These are phyloP conservation scores for Patella caerulea DNA, from an alignment of 2,888 invertebrate species.

Conservation along the genomic window DNA sequence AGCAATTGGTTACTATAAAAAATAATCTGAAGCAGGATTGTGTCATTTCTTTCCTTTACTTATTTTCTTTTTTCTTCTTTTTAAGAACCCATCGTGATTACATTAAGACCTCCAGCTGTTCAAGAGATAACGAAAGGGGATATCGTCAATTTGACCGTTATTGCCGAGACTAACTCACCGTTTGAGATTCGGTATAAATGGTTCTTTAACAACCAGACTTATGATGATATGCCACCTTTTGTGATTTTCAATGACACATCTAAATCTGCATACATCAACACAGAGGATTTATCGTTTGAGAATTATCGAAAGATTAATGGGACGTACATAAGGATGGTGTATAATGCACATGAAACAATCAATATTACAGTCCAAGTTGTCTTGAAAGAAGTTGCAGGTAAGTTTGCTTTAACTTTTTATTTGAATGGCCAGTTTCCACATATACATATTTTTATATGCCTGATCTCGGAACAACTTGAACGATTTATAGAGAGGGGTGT, in stretches of 20 bases:
- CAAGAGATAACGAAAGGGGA: slow-evolving; percentile 32
- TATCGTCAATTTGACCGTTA: slow-evolving; percentile 34
- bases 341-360: slow-evolving; percentile 15
- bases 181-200: slow-evolving; percentile 27
- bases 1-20: no score
- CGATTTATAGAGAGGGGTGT: no score
- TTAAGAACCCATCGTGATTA: slow-evolving; percentile 33
- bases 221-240: slow-evolving; percentile 16
- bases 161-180: slow-evolving; percentile 26
- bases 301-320: slow-evolving; percentile 29
- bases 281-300: slow-evolving; percentile 21
- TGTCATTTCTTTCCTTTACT: background rate
- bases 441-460: slow-evolving; percentile 35
- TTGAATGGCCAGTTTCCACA: slow-evolving; percentile 20
- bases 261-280: slow-evolving; percentile 33
- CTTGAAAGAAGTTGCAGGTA: background rate
- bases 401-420: slow-evolving; percentile 14
- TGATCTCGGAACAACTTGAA: no score
- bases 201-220: slow-evolving; percentile 30
- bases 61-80: slow-evolving; percentile 6
- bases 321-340: slow-evolving; percentile 23
- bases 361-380: background rate
- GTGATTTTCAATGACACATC: slow-evolving; percentile 22
- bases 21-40: no score
- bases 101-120: background rate